Percentiles rank a stretch among this genome's conserved stretches.
These are phyloP conservation scores for Nothoprocta perdicaria DNA, from an alignment of 2,113 vertebrate genomes.

Conservation along the genomic window DNA sequence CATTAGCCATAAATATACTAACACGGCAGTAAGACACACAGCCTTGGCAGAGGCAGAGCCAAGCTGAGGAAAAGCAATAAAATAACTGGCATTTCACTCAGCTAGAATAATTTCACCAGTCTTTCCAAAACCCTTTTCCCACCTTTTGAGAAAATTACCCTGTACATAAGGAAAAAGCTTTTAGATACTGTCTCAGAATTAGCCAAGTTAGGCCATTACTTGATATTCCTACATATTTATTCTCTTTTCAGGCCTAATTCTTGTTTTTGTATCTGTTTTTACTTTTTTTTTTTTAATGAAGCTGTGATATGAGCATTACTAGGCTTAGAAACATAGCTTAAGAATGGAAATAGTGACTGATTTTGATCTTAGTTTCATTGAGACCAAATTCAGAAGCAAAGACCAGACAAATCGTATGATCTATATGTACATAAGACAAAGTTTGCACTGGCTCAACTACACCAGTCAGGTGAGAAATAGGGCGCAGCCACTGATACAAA, in stretches of 20 bases:
- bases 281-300: neutral
- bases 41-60: neutral
- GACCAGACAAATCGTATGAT: neutral
- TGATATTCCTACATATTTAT: neutral
- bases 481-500: neutral
- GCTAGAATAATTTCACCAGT: neutral
- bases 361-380: neutral
- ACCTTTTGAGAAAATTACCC: neutral
- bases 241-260: neutral
- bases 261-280: neutral
- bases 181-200: neutral
- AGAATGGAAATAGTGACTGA: neutral
- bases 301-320: neutral
- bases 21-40: neutral
- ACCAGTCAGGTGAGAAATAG: neutral
- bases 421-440: neutral
- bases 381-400: neutral
- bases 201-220: neutral
- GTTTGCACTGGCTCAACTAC: neutral
- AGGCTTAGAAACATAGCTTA: neutral
- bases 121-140: neutral
- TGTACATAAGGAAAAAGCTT: neutral
- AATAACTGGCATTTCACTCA: neutral
- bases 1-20: neutral
- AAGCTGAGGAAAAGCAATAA: neutral